A percentile compares a stretch with the other conserved stretches of the same genome.
Evolutionary conservation across 2,113 vertebrate genomes (phyloP).

Genomic region (Heterotis niloticus): DNA sequence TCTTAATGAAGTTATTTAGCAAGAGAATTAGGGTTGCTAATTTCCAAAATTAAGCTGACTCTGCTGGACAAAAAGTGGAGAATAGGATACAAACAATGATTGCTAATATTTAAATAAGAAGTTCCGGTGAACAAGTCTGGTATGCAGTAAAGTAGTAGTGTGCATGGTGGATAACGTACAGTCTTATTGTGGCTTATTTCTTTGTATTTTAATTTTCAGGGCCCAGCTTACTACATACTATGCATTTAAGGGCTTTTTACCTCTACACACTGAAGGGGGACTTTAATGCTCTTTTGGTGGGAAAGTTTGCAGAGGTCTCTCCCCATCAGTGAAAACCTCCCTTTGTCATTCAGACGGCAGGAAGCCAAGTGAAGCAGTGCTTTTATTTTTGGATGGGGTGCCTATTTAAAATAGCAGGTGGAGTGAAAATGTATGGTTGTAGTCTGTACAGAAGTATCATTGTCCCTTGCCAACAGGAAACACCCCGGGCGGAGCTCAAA

Average conservation of each 20-base stretch:
- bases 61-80: too few species aligned
- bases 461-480: constrained; percentile 1
- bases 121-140: too few species aligned
- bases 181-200: too few species aligned
- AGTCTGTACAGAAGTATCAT: constrained; percentile 38
- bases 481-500: neutral
- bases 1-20: too few species aligned
- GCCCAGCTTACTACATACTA: neutral
- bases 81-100: too few species aligned
- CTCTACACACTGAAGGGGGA: neutral
- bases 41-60: too few species aligned
- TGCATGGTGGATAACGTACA: too few species aligned
- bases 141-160: too few species aligned
- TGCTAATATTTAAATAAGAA: too few species aligned
- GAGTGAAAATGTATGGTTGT: constrained; percentile 32
- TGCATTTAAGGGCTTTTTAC: neutral
- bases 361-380: constrained; percentile 23
- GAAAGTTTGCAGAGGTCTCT: constrained; percentile 6
- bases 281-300: neutral
- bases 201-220: too few species aligned
- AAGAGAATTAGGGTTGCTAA: too few species aligned
- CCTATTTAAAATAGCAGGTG: constrained; percentile 39
- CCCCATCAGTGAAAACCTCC: constrained; percentile 41
- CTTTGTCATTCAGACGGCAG: constrained; percentile 38
- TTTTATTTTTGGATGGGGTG: constrained; percentile 5